Base-by-base conservation (phyloP, 2,888 invertebrate genomes). In the Petrolisthes cinctipes region DNA sequence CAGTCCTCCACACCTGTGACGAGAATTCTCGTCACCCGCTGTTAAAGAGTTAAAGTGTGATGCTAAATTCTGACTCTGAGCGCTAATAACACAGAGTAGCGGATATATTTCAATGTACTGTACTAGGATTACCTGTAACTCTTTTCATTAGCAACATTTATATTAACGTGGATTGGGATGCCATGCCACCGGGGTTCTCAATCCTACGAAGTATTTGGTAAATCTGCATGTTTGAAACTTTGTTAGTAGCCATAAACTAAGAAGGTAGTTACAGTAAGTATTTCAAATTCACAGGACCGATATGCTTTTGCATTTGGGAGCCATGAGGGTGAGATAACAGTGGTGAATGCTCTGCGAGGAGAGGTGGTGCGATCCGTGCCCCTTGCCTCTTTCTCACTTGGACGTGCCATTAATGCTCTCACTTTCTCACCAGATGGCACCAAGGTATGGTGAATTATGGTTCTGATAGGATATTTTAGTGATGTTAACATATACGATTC, bases 241-340 rank as follows among this genome's bases (percentile, higher is more conserved):
- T 7, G n/a, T 73, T 6, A 5, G n/a, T 4, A 5, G 9, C 23
- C n/a, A 7, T 7, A 73, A 23, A 73, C 23, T 73, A 17, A 17
- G 11, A 17, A 66, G 14, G n/a, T n/a, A 66, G 14, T 14, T 66
- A 14, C 11, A 66, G 11, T 66, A 11, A 66, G 66, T n/a, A 54
- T 37, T 37, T 20, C 20, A 54, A n/a, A 20, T 68, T 68, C 61
- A 17, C 84, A 87, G 87, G 87, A 84, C 57, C 87, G 87, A 4
- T 87, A 84, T 76, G 76, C 87, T 20, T 87, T 87, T 37, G 87
- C 87, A 37, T 87, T 87, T 75, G 87, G 87, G 23, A 83, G 87
- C 20, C 80, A 68, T 66, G 87, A 87, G 14, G 87, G 87, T 51
- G 87, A 87, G 87, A 84, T 87, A 81, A 82, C 80, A 56, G 54